Base-by-base conservation (phyloP, 1,140 invertebrate genomes). In the Drosophila nigrodunni region DNA sequence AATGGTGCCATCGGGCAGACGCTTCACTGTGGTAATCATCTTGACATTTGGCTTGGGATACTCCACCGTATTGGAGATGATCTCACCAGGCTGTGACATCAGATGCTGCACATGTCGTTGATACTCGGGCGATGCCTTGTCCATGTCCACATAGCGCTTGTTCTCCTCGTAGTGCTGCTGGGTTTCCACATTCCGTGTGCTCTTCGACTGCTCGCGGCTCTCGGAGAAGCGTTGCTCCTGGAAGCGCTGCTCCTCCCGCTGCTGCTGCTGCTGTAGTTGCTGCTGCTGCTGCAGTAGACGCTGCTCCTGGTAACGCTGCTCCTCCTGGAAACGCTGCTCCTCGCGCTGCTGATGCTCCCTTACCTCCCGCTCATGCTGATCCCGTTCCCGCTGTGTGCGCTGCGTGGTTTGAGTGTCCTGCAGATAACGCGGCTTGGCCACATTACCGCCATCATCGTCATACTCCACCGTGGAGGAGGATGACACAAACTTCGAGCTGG, bases 31-130 rank as follows among this genome's bases (percentile, higher is more conserved):
- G 21, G 94, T 94, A 10, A 94, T 94, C 68, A 95, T 93, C 91
- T 94, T 95, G 6, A 95, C 95, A 80, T 94, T 94, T 7, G 94
- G 93, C 78, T 95, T 94, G 7, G 94, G 94, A 81, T 94, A 94
- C 59, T 94, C 93, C n/a, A 94, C 92, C 78, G 94, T 94, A 44
- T 94, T 93, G 11, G 94, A 94, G 39, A 94, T 92, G 18, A 94
- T 85, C 54, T 91, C 89, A n/a, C 92, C 92, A 2, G 92, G 89
- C 55, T 92, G 89, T 5, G 78, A 37, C 88, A 91, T 92, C 8
- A 92, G 41, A 41, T 91, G 71, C 57, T 92, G 89, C 13, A 91
- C 89, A 69, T 92, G 91, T 7, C 77, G 80, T 46, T 92, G 92
- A 47, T 92, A 92, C 34, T 92, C 91, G 1, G 91, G 91, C 3